Evolutionary conservation across 2,888 invertebrate species (phyloP).

Genomic region (Mamestra brassicae): DNA sequence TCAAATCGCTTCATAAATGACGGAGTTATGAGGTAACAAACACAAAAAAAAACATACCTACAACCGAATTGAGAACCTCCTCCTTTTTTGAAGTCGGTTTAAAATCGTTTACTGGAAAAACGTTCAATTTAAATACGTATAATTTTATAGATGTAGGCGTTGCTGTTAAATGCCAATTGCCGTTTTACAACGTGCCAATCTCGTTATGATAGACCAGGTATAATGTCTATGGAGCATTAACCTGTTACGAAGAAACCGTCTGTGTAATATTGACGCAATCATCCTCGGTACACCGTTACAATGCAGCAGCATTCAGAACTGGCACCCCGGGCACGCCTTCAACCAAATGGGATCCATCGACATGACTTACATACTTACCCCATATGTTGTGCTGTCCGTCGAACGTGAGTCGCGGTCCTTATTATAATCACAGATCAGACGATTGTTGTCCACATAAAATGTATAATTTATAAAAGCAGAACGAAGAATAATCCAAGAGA

Average conservation of each 20-base stretch:
- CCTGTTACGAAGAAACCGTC: conserved; percentile 70
- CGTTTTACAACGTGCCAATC: conserved; percentile 66
- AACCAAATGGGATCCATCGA: conserved; percentile 76
- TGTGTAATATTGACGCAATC: conserved; percentile 78
- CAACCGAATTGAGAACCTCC: too few species aligned
- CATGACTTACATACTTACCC: conserved; percentile 72
- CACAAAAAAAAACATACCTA: too few species aligned
- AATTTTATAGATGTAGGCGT: conserved; percentile 28
- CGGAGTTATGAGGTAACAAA: too few species aligned
- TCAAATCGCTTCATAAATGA: too few species aligned
- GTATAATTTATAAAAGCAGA: conserved; percentile 88
- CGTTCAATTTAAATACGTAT: conserved; percentile 14
- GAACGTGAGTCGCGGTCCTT: conserved; percentile 84
- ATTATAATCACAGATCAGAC: conserved; percentile 90
- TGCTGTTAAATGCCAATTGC: conserved; percentile 42
- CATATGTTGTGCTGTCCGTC: conserved; percentile 76
- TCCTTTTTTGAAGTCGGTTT: too few species aligned
- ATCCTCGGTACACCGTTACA: conserved; percentile 78
- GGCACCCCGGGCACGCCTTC: conserved; percentile 75
- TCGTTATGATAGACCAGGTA: conserved; percentile 70
- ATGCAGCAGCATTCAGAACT: conserved; percentile 74
- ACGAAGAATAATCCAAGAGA: conserved; percentile 78
- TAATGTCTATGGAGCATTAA: conserved; percentile 69
- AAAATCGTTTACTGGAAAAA: conserved; percentile 14
- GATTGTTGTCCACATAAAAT: conserved; percentile 88